Evolutionary conservation across 2,113 vertebrate genomes (phyloP), one percentile per base, ranked within the genome.

Genomic region (Istiophorus platypterus): DNA sequence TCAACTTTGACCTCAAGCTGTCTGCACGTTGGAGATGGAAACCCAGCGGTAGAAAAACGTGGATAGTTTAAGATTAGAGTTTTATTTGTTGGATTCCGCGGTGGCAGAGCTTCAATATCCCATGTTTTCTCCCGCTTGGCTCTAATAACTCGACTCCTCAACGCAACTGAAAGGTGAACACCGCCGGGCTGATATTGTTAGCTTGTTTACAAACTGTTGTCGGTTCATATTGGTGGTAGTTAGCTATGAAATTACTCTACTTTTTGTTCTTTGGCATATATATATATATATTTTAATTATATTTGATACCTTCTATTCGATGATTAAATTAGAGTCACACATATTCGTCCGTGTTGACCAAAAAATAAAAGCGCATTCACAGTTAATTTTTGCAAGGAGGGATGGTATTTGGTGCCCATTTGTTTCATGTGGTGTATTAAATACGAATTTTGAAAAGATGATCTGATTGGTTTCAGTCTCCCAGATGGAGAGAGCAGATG

Each of bases 21-120:
- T 41, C 3, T 34, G 52, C 87, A 87, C 47, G 90, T 80, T 87
- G 82, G 41, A 47, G 26, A 73, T 72, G 65, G 57, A 22, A 67
- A n/a, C 20, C 17, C 24, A 22, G 41, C 51, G 41, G n/a, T n/a
- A n/a, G 64, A 85, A 41, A 71, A 93, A 90, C 93, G 93, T 93
- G 93, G 86, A 84, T 27, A 47, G 58, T n/a, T 0, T 11, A 68
- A 39, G 0, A 54, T 15, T 47, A 14, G 49, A 37, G 2, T 22
- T 1, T 41, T 68, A 39, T 66, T 72, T 27, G 0, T 57, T 69
- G 17, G 71, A 78, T 20, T 57, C 1, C 18, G 4, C 0, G 1
- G 71, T 3, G 18, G 1, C 54, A 39, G 0, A 57, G 7, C 3
- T 0, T 56, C 1, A 0, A 5, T 2, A 0, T 7, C 34, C 2